phyloP scores from a whole-genome alignment of 1,140 invertebrate genomes.

The Drosophila nasuta region DNA sequence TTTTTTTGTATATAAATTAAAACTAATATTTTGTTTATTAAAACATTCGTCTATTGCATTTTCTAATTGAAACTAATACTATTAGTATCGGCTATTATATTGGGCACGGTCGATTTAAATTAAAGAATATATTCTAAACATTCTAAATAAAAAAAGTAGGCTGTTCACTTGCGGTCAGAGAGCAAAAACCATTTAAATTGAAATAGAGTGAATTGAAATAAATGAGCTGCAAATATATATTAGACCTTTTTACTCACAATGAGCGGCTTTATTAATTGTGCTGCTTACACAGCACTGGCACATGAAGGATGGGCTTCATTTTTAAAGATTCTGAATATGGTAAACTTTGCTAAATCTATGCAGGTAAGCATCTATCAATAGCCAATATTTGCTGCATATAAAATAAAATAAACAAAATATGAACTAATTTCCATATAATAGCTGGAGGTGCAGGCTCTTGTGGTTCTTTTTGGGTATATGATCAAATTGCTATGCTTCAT shows the following conservation, averaged over 20 bases:
- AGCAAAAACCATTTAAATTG: too few species aligned
- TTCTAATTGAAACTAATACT: too few species aligned
- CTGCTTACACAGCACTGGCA: constrained; percentile 18
- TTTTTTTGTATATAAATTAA: too few species aligned
- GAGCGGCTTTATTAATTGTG: constrained; percentile 2
- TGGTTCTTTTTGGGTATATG: neutral
- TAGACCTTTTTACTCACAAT: constrained; percentile 3
- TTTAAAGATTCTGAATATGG: constrained; percentile 1
- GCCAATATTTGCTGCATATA: neutral
- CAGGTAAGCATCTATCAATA: constrained; percentile 10
- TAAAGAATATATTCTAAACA: too few species aligned
- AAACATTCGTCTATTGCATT: too few species aligned
- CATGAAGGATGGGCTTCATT: constrained; percentile 10
- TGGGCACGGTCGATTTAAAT: too few species aligned
- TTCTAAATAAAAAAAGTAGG: too few species aligned
- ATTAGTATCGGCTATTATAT: too few species aligned
- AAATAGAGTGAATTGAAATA: too few species aligned
- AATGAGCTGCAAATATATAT: too few species aligned
- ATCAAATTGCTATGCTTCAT: neutral
- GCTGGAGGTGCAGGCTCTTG: constrained; percentile 15
- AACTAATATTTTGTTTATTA: too few species aligned
- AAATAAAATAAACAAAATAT: neutral
- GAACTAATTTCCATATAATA: neutral
- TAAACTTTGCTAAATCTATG: neutral
- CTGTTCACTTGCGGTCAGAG: too few species aligned